Base-by-base conservation (phyloP, 2,113 vertebrate species). In the Python bivittatus region DNA sequence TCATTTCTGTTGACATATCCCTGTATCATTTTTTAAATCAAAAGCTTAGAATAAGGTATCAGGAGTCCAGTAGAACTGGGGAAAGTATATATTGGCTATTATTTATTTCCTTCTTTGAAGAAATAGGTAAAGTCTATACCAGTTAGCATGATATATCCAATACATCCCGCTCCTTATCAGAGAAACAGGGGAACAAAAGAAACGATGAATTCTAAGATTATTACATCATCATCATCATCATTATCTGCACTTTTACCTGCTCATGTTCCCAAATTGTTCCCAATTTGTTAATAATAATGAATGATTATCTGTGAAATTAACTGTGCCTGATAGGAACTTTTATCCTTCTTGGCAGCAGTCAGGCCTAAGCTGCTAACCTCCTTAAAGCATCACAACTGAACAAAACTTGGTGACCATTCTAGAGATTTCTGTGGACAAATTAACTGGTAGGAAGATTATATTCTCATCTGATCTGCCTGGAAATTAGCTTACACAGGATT, bases 21-120 rank as follows among this genome's bases (percentile, higher is more conserved):
- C 48, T 68, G 27, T 60, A n/a, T 64, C 92, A 79, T 13, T 94
- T 86, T 52, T 87, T 52, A 60, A 44, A 48, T 38, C 68, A 93
- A 33, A n/a, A 86, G 90, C 91, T 72, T 7, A 90, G 90, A 88
- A 42, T 13, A 90, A 94, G n/a, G 3, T 56, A 54, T 92, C 56
- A 89, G 86, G 44, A 91, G 60, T 91, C 53, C 90, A 20, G 64
- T 91, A 61, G 79, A 53, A 56, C 42, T 85, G 84, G 8, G 25
- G 60, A 64, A 4, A 94, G n/a, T 1, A 68, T 64, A 23, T 17
- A 0, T 9, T 60, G 38, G 4, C 44, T 88, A 44, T 53, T 64
- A n/a, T 0, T 88, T 87, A 17, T 61, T 88, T 93, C 83, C 12
- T 44, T 89, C 90, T 61, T 57, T 44, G 61, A 92, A 95, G 13